These are phyloP conservation scores for Trissolcus basalis DNA, from an alignment of 1,140 invertebrate genomes.

Conservation along the genomic window DNA sequence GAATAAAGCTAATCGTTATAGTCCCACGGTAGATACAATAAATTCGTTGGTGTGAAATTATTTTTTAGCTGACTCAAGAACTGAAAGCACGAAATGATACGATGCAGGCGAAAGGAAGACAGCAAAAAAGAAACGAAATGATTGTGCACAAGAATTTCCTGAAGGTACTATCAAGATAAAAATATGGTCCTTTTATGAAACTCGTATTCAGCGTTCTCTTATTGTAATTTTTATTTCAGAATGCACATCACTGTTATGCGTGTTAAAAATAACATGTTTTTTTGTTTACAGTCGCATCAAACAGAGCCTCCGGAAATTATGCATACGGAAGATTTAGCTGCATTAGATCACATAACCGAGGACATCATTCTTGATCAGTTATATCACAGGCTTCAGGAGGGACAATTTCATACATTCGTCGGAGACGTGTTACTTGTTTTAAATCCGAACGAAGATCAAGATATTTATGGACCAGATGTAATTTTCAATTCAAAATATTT, in stretches of 20 bases:
- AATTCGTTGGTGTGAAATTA: not conserved
- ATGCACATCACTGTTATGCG: too few species aligned
- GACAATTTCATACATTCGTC: conserved; percentile 89
- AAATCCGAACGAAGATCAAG: conserved; percentile 86
- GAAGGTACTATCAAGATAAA: too few species aligned
- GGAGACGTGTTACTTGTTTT: conserved; percentile 92
- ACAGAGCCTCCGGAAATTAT: conserved; percentile 79
- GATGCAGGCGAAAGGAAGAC: conserved; percentile 68
- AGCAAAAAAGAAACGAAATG: conserved; percentile 76
- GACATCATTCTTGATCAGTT: conserved; percentile 86
- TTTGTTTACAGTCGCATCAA: conserved; percentile 64
- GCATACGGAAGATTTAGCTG: conserved; percentile 90
- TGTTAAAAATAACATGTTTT: too few species aligned
- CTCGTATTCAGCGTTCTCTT: too few species aligned
- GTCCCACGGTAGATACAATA: too few species aligned
- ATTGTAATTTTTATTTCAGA: too few species aligned
- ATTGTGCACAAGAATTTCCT: conserved; percentile 82
- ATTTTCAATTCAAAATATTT: conserved; percentile 50
- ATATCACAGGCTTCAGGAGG: conserved; percentile 82
- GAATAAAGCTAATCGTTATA: too few species aligned
- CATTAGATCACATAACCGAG: conserved; percentile 86
- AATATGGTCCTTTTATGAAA: too few species aligned
- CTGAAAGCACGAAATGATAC: conserved; percentile 79
- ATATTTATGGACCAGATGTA: conserved; percentile 83
- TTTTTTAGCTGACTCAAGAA: conserved; percentile 78